phyloP scores from a whole-genome alignment of 37 sponge, comb jelly and placozoan species.

The Haliclona indistincta region DNA sequence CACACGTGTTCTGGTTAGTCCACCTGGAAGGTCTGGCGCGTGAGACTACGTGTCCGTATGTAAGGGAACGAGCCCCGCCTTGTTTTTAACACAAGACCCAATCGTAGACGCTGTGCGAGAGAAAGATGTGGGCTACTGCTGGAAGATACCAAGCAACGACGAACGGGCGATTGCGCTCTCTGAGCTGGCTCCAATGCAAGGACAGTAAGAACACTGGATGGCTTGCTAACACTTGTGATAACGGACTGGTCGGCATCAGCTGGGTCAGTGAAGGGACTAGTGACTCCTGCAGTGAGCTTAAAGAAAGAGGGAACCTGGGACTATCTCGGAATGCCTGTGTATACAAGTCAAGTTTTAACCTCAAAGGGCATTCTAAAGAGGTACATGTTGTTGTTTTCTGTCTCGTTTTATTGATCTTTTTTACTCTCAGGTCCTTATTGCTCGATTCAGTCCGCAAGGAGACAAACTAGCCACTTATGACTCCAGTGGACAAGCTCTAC shows the following conservation, averaged over 20 bases:
- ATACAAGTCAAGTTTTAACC: slow-evolving; percentile 50
- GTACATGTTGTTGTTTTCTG: too few species aligned
- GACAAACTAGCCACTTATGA: slow-evolving; percentile 38
- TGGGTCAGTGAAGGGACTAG: background rate
- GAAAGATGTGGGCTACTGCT: slow-evolving; percentile 33
- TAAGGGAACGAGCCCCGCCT: too few species aligned
- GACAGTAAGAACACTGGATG: slow-evolving; percentile 14
- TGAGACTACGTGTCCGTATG: too few species aligned
- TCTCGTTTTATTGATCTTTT: too few species aligned
- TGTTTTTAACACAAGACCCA: too few species aligned
- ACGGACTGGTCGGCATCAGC: slow-evolving; percentile 23
- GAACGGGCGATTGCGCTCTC: background rate
- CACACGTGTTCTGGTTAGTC: too few species aligned
- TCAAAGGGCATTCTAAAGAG: slow-evolving; percentile 44
- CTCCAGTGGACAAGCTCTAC: slow-evolving; percentile 31
- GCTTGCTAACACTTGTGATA: slow-evolving; percentile 25
- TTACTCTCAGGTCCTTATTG: slow-evolving; percentile 27
- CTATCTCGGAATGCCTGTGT: background rate
- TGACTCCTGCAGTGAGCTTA: background rate
- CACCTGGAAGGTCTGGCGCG: too few species aligned
- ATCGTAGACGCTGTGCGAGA: background rate
- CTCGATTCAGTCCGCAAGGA: slow-evolving; percentile 38
- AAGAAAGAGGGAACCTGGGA: background rate
- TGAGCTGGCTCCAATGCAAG: slow-evolving; percentile 7
- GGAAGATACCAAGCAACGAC: background rate